Conservation (phyloP, 2,113 vertebrate genomes). For the Pelmatolapia mariae region DNA sequence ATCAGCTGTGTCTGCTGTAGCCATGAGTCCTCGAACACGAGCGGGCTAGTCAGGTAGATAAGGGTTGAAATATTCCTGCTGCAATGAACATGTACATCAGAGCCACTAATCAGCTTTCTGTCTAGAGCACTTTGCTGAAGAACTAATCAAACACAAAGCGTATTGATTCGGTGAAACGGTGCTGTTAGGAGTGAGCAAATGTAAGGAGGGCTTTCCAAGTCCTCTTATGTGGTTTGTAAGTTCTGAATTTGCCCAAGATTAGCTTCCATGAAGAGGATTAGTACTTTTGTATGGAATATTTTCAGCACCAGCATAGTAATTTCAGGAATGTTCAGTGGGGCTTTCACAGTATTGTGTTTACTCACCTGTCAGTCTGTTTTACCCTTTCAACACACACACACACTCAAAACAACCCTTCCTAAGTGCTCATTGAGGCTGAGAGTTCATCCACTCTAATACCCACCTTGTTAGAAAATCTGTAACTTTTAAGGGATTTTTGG, state of each 20-base stretch:
- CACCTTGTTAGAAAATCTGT: not conserved
- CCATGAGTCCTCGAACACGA: not conserved
- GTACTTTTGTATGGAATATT: slow-evolving; percentile 47
- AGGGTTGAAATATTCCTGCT: not conserved
- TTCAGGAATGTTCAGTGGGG: slow-evolving; percentile 67
- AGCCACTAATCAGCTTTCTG: slow-evolving; percentile 21
- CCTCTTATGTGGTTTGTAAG: slow-evolving; percentile 38
- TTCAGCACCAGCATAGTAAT: slow-evolving; percentile 52
- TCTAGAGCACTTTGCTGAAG: slow-evolving; percentile 9
- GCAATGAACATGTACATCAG: not conserved
- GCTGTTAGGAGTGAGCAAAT: not conserved
- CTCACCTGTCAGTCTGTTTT: slow-evolving; percentile 63
- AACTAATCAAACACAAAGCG: slow-evolving; percentile 27
- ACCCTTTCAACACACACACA: slow-evolving; percentile 14
- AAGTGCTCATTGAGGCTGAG: not conserved
- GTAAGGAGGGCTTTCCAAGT: slow-evolving; percentile 20
- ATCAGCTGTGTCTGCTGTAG: not conserved
- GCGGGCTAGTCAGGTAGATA: not conserved
- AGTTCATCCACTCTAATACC: not conserved
- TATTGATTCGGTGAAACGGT: not conserved
- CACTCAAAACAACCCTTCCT: not conserved
- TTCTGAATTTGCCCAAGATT: slow-evolving; percentile 58
- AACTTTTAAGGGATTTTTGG: not conserved
- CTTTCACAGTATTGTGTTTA: slow-evolving; percentile 65
- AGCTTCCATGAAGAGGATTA: slow-evolving; percentile 65